These are phyloP conservation scores for Agrochola macilenta DNA, from an alignment of 2,888 invertebrate species.

Conservation along the genomic window DNA sequence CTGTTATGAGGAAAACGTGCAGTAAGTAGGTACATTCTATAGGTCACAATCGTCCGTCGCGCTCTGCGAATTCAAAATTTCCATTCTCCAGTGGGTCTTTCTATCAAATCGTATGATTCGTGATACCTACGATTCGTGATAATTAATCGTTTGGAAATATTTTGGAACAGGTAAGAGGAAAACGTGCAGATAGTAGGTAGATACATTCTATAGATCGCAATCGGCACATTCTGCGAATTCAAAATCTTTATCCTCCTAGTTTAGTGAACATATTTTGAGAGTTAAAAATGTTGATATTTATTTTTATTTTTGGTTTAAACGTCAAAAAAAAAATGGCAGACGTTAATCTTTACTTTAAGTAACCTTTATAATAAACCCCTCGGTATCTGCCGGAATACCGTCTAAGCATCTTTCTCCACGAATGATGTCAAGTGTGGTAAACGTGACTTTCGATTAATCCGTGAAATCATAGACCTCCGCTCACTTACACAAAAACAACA, in stretches of 20 bases:
- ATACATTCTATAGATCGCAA: too few relatives aligned
- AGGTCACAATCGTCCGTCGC: not conserved
- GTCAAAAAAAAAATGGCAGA: not conserved
- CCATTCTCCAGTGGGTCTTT: not conserved
- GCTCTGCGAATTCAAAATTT: not conserved
- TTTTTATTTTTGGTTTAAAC: too few relatives aligned
- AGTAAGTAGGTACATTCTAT: not conserved
- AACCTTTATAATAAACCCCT: not conserved
- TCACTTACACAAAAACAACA: slow-evolving; percentile 28
- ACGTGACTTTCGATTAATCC: slow-evolving; percentile 27
- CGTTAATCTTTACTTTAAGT: not conserved
- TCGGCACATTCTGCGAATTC: not conserved
- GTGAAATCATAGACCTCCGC: slow-evolving; percentile 20
- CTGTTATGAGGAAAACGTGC: not conserved
- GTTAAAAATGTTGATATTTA: too few relatives aligned
- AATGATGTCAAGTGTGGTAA: not conserved
- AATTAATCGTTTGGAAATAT: too few relatives aligned
- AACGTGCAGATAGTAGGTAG: too few relatives aligned
- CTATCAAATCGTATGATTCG: not conserved
- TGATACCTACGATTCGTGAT: too few relatives aligned
- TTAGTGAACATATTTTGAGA: not conserved
- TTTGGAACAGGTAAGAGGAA: too few relatives aligned
- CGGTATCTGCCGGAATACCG: not conserved
- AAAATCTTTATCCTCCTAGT: not conserved
- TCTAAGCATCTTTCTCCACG: not conserved